Percentiles rank a stretch among this genome's conserved stretches.
Evolutionary conservation across 2,113 vertebrate genomes (phyloP).

Genomic region (Laticauda laticaudata): DNA sequence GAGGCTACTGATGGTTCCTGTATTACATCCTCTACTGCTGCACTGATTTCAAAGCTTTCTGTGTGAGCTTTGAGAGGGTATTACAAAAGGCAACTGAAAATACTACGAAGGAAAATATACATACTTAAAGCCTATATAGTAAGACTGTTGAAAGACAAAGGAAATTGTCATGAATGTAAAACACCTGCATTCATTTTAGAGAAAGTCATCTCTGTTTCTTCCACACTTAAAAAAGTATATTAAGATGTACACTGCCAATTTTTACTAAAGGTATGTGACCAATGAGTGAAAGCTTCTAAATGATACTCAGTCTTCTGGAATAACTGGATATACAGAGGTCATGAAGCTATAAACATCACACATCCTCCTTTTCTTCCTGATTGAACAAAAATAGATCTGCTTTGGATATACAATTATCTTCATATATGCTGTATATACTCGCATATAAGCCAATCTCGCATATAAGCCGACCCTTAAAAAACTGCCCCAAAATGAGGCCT

Average conservation of each 20-base stretch:
- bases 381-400: neutral
- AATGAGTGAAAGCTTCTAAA: neutral
- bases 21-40: neutral
- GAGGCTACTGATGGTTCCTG: neutral
- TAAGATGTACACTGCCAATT: neutral
- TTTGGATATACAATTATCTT: neutral
- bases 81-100: neutral
- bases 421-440: neutral
- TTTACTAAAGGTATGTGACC: neutral
- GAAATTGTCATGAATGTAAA: neutral
- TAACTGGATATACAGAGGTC: neutral
- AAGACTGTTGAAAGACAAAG: neutral
- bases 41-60: neutral
- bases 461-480: too few species aligned
- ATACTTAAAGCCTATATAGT: neutral
- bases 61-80: neutral
- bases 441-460: too few species aligned
- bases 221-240: neutral
- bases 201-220: neutral
- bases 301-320: neutral
- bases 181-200: neutral
- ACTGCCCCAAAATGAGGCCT: too few species aligned
- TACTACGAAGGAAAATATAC: neutral
- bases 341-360: neutral
- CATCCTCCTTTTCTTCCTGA: neutral